phyloP scores from a whole-genome alignment of 2,113 vertebrate species.

The Miniopterus natalensis region DNA sequence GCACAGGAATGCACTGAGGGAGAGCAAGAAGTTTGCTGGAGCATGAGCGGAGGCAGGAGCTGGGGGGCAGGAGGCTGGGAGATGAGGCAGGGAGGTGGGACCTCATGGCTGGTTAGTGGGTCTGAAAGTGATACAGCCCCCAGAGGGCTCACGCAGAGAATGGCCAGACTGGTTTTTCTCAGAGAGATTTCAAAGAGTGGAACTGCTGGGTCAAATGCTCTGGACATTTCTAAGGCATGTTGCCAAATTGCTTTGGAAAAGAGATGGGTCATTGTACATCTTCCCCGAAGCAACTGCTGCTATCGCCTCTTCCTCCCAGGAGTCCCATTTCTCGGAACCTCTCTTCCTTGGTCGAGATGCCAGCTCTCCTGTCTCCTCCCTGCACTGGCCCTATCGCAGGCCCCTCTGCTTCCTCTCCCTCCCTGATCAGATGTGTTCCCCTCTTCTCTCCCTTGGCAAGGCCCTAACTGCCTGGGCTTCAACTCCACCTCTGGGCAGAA shows the following conservation, averaged over 20 bases:
- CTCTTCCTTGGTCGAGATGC: background rate
- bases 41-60: background rate
- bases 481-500: background rate
- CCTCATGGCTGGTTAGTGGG: too few species aligned
- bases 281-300: background rate
- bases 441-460: background rate
- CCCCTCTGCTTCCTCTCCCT: background rate
- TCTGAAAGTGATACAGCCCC: background rate
- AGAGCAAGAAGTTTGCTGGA: background rate
- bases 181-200: background rate
- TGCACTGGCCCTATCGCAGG: background rate
- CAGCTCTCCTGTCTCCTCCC: background rate
- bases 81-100: rapidly evolving
- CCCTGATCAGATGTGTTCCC: background rate
- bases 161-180: background rate
- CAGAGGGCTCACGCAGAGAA: background rate
- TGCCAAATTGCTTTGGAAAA: background rate
- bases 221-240: background rate
- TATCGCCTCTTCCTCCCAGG: background rate
- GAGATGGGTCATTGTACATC: background rate
- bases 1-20: background rate
- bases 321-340: background rate
- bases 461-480: background rate
- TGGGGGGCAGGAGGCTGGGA: background rate
- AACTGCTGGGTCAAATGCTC: background rate